These are phyloP conservation scores for Mus pahari DNA, from an alignment of 2,113 vertebrate species.

Conservation along the genomic window DNA sequence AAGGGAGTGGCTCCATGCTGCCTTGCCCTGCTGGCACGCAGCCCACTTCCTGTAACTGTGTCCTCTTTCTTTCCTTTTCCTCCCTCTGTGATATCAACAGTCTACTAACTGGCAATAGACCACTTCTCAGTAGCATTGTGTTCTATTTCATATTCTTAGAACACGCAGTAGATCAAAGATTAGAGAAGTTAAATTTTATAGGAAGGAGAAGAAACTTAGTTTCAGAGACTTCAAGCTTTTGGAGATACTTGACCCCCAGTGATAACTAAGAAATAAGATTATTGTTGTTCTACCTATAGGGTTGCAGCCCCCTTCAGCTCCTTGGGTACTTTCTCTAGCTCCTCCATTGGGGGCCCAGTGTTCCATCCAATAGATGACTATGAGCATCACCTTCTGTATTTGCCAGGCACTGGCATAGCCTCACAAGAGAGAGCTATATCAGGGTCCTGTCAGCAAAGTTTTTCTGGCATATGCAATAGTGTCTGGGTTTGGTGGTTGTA, in stretches of 20 bases:
- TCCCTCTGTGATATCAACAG: background rate
- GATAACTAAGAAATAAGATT: background rate
- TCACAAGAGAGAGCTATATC: no score
- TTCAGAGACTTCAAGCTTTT: background rate
- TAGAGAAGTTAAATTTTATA: background rate
- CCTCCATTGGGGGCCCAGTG: no score
- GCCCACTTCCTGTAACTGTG: background rate
- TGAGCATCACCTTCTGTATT: no score
- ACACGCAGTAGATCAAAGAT: background rate
- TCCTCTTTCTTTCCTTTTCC: background rate
- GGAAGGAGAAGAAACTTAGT: background rate
- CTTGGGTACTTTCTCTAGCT: no score
- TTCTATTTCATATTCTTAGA: background rate
- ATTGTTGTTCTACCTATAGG: no score
- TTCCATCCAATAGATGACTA: no score
- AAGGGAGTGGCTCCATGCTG: background rate
- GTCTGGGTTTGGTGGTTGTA: no score
- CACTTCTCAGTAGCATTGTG: background rate
- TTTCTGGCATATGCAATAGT: no score
- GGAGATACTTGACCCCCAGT: background rate
- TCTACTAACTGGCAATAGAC: background rate
- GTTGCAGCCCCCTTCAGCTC: no score
- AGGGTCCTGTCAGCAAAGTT: no score
- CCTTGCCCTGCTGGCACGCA: background rate
- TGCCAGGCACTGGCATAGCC: no score